phyloP scores from a whole-genome alignment of 2,888 invertebrate species.

The Parnassius mnemosyne region DNA sequence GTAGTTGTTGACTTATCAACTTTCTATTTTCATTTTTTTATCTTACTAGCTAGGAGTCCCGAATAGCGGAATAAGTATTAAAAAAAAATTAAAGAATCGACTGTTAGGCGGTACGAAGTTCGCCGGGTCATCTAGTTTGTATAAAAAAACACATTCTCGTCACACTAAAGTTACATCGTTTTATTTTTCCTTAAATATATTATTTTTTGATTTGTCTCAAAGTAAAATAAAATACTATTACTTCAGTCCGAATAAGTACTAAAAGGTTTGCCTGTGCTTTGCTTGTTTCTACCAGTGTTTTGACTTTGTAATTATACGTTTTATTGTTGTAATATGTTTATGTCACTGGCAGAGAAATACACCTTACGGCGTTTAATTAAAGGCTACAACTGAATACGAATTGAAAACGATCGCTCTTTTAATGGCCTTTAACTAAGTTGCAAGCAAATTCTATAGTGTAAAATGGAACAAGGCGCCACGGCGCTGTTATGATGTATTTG shows the following conservation, averaged over 20 bases:
- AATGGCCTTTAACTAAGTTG: slow-evolving; percentile 16
- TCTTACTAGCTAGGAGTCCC: too few species aligned
- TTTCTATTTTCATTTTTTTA: too few species aligned
- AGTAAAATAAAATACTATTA: too few species aligned
- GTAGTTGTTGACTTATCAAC: too few species aligned
- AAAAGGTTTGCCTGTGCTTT: too few species aligned
- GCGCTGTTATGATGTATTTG: slow-evolving; percentile 18
- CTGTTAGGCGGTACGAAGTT: too few species aligned
- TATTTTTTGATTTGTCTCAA: background rate
- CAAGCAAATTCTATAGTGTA: slow-evolving; percentile 14
- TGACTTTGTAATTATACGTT: too few species aligned
- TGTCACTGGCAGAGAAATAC: background rate
- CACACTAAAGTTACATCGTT: slow-evolving; percentile 1
- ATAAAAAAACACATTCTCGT: slow-evolving; percentile 13
- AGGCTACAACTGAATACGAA: slow-evolving; percentile 4
- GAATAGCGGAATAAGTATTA: too few species aligned
- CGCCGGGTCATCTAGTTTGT: too few species aligned
- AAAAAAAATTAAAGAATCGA: too few species aligned
- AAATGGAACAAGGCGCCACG: slow-evolving; percentile 24
- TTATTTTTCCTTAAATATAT: slow-evolving; percentile 12
- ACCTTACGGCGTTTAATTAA: slow-evolving; percentile 9
- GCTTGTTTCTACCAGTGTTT: too few species aligned
- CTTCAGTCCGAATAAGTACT: too few species aligned
- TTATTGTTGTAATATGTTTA: slow-evolving; percentile 1
- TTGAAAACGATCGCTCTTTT: slow-evolving; percentile 22